Evolutionary conservation across 2,888 invertebrate genomes (phyloP), one percentile per base, ranked within the genome.

Genomic region (Diloba caeruleocephala): DNA sequence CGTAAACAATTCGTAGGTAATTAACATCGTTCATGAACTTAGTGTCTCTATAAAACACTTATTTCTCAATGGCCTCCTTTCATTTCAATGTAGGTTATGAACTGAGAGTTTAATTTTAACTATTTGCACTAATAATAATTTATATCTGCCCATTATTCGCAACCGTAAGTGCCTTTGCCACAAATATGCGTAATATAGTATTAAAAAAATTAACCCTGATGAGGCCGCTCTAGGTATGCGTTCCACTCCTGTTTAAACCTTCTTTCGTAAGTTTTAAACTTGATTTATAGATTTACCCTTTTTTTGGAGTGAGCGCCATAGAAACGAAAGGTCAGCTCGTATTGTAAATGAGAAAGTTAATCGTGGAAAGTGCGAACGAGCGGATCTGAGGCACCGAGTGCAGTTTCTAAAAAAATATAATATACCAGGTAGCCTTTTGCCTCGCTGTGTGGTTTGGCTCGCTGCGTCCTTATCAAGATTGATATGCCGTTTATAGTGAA

Each of bases 271-370:
- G 32, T 45, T 37, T 21, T 5, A 23, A 41, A 32, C 13, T 82
- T 78, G 52, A 9, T 14, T 37, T 25, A 25, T 37, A 14, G 25
- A 37, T n/a, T 13, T 25, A 85, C 85, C 86, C 85, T 83, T 84
- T 78, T 53, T 84, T 85, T 79, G 71, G 80, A 81, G 80, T 81
- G 81, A 83, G 74, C 78, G 82, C 79, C 69, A 82, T 85, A 88
- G 89, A 91, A 90, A 89, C 82, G 89, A 88, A 88, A 91, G 90
- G 92, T 91, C 89, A 90, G 82, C 79, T 85, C 82, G 83, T 84
- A 88, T 90, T 89, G 88, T 88, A 84, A 89, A 89, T 85, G 89
- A 90, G 92, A 92, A 92, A 92, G 92, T 92, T 90, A 88, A 91
- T 90, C 88, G 88, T 88, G 90, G 91, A 92, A 92, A 92, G 92